These are phyloP conservation scores for Drosophila mauritiana DNA, from an alignment of 1,140 invertebrate genomes.

Conservation along the genomic window DNA sequence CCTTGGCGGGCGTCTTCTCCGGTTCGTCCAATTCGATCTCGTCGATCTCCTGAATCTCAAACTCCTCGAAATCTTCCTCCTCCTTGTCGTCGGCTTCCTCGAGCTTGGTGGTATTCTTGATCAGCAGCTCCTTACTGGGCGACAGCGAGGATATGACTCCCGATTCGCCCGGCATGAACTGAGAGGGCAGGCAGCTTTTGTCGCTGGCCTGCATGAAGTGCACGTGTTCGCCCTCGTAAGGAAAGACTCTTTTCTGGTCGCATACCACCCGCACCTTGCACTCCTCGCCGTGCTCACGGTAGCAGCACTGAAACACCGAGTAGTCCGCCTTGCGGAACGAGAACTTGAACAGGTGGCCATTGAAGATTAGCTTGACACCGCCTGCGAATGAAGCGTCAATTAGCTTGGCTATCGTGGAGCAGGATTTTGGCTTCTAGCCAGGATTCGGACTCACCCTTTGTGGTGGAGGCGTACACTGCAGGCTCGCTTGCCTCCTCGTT, in stretches of 20 bases:
- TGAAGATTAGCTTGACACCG: slow-evolving; percentile 75
- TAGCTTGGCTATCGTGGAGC: neutral
- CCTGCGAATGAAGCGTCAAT: slow-evolving; percentile 34
- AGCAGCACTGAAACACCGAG: slow-evolving; percentile 82
- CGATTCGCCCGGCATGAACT: slow-evolving; percentile 64
- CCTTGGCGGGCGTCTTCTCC: neutral
- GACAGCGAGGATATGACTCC: slow-evolving; percentile 19
- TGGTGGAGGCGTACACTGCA: slow-evolving; percentile 76
- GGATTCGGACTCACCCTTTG: slow-evolving; percentile 62
- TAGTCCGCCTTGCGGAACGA: slow-evolving; percentile 75
- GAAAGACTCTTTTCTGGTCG: slow-evolving; percentile 78
- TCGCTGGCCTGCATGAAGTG: slow-evolving; percentile 80
- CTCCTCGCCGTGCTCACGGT: slow-evolving; percentile 74
- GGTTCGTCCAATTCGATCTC: slow-evolving; percentile 40
- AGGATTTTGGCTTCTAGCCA: neutral
- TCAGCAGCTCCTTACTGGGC: slow-evolving; percentile 18
- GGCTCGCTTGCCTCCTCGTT: slow-evolving; percentile 62
- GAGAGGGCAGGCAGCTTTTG: slow-evolving; percentile 75
- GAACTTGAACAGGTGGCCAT: slow-evolving; percentile 78
- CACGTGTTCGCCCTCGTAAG: slow-evolving; percentile 74
- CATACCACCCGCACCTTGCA: slow-evolving; percentile 79
- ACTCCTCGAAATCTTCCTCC: slow-evolving; percentile 43
- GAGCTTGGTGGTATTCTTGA: slow-evolving; percentile 19
- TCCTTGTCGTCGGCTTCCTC: slow-evolving; percentile 17
- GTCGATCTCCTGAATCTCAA: slow-evolving; percentile 53